Evolutionary conservation across 2,113 vertebrate species (phyloP), one percentile per base, ranked within the genome.

Genomic region (Cyanistes caeruleus): DNA sequence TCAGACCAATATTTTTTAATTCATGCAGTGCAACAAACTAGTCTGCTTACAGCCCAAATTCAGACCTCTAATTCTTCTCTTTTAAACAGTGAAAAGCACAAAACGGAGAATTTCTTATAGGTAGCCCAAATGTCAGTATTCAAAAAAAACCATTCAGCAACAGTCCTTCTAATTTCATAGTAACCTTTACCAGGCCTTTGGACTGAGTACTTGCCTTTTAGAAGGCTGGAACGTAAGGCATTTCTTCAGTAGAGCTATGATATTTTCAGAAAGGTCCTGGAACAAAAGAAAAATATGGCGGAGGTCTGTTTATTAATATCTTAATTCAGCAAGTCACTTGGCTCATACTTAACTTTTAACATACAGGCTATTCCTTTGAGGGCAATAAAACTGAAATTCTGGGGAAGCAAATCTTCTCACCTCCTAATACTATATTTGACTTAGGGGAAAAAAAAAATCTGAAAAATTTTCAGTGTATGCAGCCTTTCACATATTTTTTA

Each of bases 151-250:
- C 7, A 10, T 48, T 90, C 28, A 63, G 62, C 14, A 77, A 60
- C 5, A 73, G n/a, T 11, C 46, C 14, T 44, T 84, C 18, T 48
- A 14, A 74, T 51, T 86, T 67, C 56, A 53, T 8, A 58, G n/a
- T 10, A 74, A 52, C 18, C n/a, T 37, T 68, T n/a, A 62, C 11
- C 22, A 68, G 25, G 37, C 2, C 4, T 48, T 77, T 62, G 44
- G 35, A 77, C 19, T 33, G 14, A 84, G 44, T 41, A 94, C 93
- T 96, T 98, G 98, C 99, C 99, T 99, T 97, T 98, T 99, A 28
- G 99, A 99, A 93, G 99, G 99, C 6, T 98, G 98, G 97, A 99
- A 99, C 2, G 98, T 99, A 91, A 99, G 98, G 94, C 99, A 99
- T 97, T 99, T 99, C 96, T 98, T 98, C 97, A 99, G 98, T 69